Conservation (phyloP, 2,888 invertebrate genomes). For the Netelia melanura region DNA sequence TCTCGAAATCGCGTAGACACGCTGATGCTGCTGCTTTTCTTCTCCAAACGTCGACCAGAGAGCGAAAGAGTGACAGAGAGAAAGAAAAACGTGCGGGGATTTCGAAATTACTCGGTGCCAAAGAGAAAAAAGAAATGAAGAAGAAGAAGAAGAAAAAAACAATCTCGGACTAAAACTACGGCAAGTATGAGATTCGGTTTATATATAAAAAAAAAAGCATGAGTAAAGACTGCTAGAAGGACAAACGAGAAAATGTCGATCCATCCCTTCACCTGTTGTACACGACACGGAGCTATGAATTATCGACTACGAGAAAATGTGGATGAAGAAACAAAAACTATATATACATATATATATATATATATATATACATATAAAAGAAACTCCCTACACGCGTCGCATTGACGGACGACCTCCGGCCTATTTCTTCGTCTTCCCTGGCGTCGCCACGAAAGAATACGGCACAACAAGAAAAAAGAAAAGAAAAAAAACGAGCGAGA, state of each 20-base stretch:
- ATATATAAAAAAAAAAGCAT: constrained; percentile 1
- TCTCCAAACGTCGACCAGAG: constrained; percentile 18
- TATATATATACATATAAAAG: constrained; percentile 11
- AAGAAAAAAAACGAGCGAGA: neutral
- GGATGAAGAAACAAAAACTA: neutral
- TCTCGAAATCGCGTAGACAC: neutral
- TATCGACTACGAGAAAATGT: constrained; percentile 48
- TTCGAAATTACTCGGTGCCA: constrained; percentile 35
- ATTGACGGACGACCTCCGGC: constrained; percentile 57
- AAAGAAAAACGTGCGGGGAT: constrained; percentile 60
- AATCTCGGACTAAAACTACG: neutral
- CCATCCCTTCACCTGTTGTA: constrained; percentile 8
- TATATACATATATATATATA: neutral
- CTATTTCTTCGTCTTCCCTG: constrained; percentile 30
- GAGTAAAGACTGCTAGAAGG: neutral
- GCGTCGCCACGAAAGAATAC: constrained; percentile 27
- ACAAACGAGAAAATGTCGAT: constrained; percentile 45
- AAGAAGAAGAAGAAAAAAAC: neutral
- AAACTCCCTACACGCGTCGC: constrained; percentile 56
- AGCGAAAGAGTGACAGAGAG: neutral
- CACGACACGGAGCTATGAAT: constrained; percentile 38
- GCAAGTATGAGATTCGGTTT: neutral
- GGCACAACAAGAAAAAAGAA: neutral
- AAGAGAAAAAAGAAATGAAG: neutral
- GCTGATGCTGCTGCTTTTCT: constrained; percentile 45